phyloP scores from a whole-genome alignment of 2,113 vertebrate species.

The Tenebrosternarchus preto region DNA sequence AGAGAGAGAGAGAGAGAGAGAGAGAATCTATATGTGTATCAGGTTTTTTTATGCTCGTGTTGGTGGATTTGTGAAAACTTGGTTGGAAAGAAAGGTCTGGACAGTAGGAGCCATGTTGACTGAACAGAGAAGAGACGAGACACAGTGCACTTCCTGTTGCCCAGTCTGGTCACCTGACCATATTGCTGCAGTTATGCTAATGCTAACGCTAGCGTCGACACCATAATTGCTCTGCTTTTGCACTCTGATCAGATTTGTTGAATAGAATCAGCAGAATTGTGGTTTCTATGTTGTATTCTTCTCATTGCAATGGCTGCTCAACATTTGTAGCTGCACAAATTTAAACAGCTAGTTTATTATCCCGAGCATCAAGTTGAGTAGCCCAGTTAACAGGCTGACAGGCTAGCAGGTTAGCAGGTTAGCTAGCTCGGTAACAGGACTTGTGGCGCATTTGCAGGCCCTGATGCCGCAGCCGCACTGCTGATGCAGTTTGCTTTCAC shows the following conservation, averaged over 20 bases:
- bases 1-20: too few relatives aligned
- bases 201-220: slow-evolving; percentile 7
- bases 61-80: neutral
- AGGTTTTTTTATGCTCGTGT: too few relatives aligned
- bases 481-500: too few relatives aligned
- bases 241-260: neutral
- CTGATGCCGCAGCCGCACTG: too few relatives aligned
- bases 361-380: neutral
- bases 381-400: neutral
- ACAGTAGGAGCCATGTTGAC: neutral
- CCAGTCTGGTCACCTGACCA: too few relatives aligned
- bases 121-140: slow-evolving; percentile 21
- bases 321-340: neutral
- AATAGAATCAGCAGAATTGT: neutral
- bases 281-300: neutral
- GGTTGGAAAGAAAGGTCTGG: too few relatives aligned
- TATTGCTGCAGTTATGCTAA: slow-evolving; percentile 21
- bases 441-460: too few relatives aligned
- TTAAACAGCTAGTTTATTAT: neutral
- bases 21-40: too few relatives aligned
- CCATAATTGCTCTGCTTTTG: slow-evolving; percentile 29
- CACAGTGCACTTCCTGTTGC: too few relatives aligned
- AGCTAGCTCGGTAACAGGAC: too few relatives aligned
- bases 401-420: neutral
- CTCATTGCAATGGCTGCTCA: neutral